These are phyloP conservation scores for Drosophila arizonae DNA, from an alignment of 1,140 invertebrate genomes.

Conservation along the genomic window DNA sequence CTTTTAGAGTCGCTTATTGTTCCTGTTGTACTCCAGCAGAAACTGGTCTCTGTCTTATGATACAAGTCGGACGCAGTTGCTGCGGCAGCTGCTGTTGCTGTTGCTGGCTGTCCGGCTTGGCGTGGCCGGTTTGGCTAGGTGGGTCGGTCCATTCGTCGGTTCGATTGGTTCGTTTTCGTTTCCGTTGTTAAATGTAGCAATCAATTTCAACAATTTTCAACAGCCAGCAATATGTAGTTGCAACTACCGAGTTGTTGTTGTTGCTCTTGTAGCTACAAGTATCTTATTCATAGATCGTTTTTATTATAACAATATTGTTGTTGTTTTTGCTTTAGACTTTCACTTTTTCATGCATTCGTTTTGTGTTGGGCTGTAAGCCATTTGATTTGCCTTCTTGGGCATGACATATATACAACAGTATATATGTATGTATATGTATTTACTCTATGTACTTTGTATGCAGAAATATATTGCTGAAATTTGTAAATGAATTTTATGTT, in stretches of 20 bases:
- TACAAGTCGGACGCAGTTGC: slow-evolving; percentile 14
- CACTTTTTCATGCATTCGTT: slow-evolving; percentile 55
- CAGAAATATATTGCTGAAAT: slow-evolving; percentile 29
- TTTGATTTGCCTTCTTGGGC: slow-evolving; percentile 60
- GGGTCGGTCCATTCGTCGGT: slow-evolving; percentile 6
- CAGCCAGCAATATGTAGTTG: slow-evolving; percentile 47
- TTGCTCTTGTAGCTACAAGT: not conserved
- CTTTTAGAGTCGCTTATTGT: slow-evolving; percentile 57
- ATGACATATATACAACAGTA: slow-evolving; percentile 4
- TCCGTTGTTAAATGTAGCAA: slow-evolving; percentile 75
- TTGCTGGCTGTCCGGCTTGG: slow-evolving; percentile 34
- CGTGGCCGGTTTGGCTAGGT: slow-evolving; percentile 42
- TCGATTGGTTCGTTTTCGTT: slow-evolving; percentile 40
- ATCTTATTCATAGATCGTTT: slow-evolving; percentile 58
- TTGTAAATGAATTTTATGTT: slow-evolving; percentile 14
- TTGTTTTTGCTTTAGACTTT: slow-evolving; percentile 50
- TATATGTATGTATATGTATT: not conserved
- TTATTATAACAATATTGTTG: slow-evolving; percentile 55
- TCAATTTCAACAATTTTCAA: slow-evolving; percentile 51
- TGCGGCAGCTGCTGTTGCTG: slow-evolving; percentile 13
- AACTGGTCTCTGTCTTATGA: slow-evolving; percentile 58
- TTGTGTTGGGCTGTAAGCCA: slow-evolving; percentile 31
- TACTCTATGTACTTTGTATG: slow-evolving; percentile 7
- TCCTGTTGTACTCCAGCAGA: slow-evolving; percentile 52
- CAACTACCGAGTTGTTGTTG: slow-evolving; percentile 18